Base-by-base conservation (phyloP, 1,140 invertebrate genomes). In the Tetragnatha versicolor region DNA sequence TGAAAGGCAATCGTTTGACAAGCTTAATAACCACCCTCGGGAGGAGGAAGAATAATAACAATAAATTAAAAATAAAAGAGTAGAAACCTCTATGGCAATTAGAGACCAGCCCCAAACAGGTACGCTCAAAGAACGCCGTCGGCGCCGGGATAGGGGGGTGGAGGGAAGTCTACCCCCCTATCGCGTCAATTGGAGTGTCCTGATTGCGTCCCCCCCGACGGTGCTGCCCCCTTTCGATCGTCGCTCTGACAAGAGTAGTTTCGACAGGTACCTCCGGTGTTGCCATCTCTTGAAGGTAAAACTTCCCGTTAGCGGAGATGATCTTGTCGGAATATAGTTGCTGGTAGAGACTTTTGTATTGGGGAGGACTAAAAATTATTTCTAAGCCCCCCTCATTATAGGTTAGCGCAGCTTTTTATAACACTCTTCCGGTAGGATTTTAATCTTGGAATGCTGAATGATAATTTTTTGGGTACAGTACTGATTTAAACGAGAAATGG, bases 1-100 rank as follows among this genome's bases (percentile, higher is more conserved):
- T 53, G 47, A 77, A 77, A 77, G 53, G 73, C 73, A 77, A 77
- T 77, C 73, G 47, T 66, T 65, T 77, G 73, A 77, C 73, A 77
- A 55, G 31, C 61, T 77, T 77, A 77, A 77, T 77, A 77, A 77
- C 45, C 65, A 66, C 58, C 27, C 53, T 22, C 9, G 33, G 33
- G 10, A 68, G 22, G 25, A 53, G 37, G 20, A 65, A 77, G 55
- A 72, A 72, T 61, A 58, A 73, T 55, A 55, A 37, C 35, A 70
- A 29, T 55, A 53, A 53, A 60, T 73, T 58, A 45, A 73, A 73
- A 73, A 75, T 35, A 63, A 75, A 63, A 63, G 49, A 17, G n/a
- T 33, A 10, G 31, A 35, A 63, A 75, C 39, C 60, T 63, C 42
- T 17, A 75, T 77, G 60, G 61, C 73, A 77, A 77, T 77, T 77